Percentiles rank a stretch among this genome's conserved stretches.
Conservation (phyloP, 2,888 invertebrate genomes). For the Drosophila fulvimacula region DNA sequence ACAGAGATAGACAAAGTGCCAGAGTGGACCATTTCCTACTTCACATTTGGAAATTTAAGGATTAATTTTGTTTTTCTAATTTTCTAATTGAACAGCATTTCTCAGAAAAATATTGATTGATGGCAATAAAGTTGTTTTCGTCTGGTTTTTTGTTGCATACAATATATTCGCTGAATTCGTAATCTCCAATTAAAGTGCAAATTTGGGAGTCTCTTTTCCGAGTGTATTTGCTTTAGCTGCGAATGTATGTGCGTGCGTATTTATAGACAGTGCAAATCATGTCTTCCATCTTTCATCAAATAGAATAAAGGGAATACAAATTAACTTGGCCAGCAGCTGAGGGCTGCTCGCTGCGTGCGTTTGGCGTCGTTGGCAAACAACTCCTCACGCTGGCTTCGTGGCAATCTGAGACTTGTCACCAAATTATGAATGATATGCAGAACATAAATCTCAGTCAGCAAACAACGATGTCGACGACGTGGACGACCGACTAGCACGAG, state of each 20-base stretch:
- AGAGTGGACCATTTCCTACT: too few species aligned
- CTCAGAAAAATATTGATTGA: background rate
- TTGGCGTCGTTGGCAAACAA: conserved; percentile 35
- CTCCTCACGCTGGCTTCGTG: conserved; percentile 24
- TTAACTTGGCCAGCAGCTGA: conserved; percentile 67
- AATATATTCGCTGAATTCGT: background rate
- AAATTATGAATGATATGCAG: conserved; percentile 79
- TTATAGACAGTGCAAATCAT: conserved; percentile 41
- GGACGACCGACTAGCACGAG: conserved; percentile 17
- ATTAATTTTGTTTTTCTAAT: background rate
- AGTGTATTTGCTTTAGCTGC: background rate
- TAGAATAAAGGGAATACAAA: conserved; percentile 73
- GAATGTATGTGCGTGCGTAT: conserved; percentile 1
- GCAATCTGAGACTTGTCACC: conserved; percentile 79
- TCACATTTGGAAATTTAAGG: too few species aligned
- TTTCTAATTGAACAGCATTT: background rate
- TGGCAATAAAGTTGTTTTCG: background rate
- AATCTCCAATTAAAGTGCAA: background rate
- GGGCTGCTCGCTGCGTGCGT: conserved; percentile 27
- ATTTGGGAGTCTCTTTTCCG: background rate
- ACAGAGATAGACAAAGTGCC: background rate
- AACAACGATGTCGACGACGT: conserved; percentile 57
- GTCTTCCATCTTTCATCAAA: conserved; percentile 54
- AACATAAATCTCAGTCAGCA: conserved; percentile 77
- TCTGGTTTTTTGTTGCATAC: background rate